These are phyloP conservation scores for Andrena haemorrhoa DNA, from an alignment of 2,888 invertebrate genomes.

Conservation along the genomic window DNA sequence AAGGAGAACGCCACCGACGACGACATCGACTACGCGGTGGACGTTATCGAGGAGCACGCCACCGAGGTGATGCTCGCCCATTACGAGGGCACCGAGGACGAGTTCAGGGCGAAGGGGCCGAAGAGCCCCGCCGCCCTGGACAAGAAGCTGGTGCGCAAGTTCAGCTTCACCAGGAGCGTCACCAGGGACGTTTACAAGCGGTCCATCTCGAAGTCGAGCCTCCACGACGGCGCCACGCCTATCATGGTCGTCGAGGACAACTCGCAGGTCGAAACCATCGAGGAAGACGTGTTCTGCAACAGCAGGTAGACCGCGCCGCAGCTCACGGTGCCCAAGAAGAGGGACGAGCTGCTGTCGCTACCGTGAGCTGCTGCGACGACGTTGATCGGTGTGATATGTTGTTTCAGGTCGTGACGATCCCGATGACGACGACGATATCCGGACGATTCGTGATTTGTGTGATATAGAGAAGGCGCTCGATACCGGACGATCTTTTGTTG, in stretches of 20 bases:
- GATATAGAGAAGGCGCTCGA: constrained; percentile 43
- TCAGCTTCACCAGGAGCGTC: constrained; percentile 87
- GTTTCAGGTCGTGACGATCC: constrained; percentile 71
- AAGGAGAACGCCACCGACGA: constrained; percentile 91
- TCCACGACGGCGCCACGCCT: constrained; percentile 87
- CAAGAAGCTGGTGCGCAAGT: constrained; percentile 86
- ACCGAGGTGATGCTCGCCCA: constrained; percentile 86
- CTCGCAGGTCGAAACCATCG: constrained; percentile 78
- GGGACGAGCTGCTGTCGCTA: constrained; percentile 76
- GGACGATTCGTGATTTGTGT: constrained; percentile 61
- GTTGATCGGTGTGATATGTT: constrained; percentile 58
- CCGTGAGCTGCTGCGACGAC: constrained; percentile 76
- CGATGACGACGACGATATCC: constrained; percentile 67
- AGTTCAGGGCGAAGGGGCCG: constrained; percentile 82
- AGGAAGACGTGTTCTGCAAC: constrained; percentile 81
- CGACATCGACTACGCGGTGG: constrained; percentile 90
- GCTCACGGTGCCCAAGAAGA: constrained; percentile 80
- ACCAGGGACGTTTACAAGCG: constrained; percentile 86
- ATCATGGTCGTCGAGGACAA: constrained; percentile 86
- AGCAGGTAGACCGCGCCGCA: constrained; percentile 81
- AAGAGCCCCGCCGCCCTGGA: constrained; percentile 85
- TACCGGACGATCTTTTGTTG: constrained; percentile 36
- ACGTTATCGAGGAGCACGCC: constrained; percentile 87
- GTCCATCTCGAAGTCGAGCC: constrained; percentile 86
- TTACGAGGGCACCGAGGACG: constrained; percentile 82